Conservation (phyloP, 2,797 vertebrate species). For the Takifugu ocellatus region DNA sequence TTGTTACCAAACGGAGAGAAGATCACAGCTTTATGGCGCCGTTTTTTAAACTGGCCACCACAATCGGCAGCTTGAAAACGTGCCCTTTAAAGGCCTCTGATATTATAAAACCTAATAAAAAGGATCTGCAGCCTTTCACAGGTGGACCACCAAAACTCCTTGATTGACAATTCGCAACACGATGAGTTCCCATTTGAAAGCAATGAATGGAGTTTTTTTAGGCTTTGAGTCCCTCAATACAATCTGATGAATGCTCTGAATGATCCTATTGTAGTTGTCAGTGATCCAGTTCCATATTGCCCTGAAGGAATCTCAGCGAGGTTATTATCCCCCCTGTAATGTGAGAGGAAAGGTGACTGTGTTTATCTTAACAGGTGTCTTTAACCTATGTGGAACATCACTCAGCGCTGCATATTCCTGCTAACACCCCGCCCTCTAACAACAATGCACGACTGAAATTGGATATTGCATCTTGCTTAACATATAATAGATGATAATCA, state of each 20-base stretch:
- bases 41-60: too few species aligned
- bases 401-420: constrained; percentile 1
- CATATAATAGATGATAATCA: neutral
- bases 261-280: neutral
- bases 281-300: neutral
- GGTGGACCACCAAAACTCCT: neutral
- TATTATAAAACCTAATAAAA: too few species aligned
- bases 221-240: constrained; percentile 1
- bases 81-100: too few species aligned
- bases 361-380: neutral
- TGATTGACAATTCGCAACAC: neutral
- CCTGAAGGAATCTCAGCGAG: neutral
- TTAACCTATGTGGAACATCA: constrained; percentile 4
- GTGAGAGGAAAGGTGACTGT: neutral
- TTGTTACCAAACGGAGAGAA: too few species aligned
- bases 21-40: too few species aligned
- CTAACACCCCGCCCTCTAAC: neutral
- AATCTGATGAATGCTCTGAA: neutral
- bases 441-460: constrained; percentile 1
- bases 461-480: neutral
- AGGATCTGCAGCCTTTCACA: too few species aligned
- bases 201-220: neutral
- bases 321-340: constrained; percentile 6
- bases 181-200: constrained; percentile 1
- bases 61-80: too few species aligned